Evolutionary conservation across 1,140 invertebrate species (phyloP).

Genomic region (Hydropsyche tenuis): DNA sequence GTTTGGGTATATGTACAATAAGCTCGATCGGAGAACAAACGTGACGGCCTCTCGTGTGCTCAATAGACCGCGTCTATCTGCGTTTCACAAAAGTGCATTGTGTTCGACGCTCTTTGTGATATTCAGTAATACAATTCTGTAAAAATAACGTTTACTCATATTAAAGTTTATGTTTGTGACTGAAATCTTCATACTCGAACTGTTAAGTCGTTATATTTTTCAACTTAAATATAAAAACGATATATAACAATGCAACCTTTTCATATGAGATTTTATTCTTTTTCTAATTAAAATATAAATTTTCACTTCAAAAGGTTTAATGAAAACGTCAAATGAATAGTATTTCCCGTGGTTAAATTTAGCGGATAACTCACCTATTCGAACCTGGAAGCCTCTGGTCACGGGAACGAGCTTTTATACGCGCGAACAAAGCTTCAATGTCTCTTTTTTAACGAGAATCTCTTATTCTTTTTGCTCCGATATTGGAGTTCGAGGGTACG

Average conservation of each 20-base stretch:
- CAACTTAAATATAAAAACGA: too few species aligned
- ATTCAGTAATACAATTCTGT: neutral
- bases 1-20: neutral
- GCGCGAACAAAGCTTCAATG: slow-evolving; percentile 16
- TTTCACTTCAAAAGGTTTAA: too few species aligned
- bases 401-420: slow-evolving; percentile 19
- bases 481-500: neutral
- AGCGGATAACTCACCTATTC: neutral
- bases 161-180: too few species aligned
- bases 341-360: neutral
- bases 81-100: slow-evolving; percentile 11
- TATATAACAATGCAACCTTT: too few species aligned
- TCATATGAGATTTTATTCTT: too few species aligned
- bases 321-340: too few species aligned
- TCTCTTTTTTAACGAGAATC: slow-evolving; percentile 20
- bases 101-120: slow-evolving; percentile 14
- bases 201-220: too few species aligned
- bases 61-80: neutral
- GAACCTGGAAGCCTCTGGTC: neutral
- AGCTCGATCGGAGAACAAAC: neutral
- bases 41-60: slow-evolving; percentile 1
- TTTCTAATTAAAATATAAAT: too few species aligned
- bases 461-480: slow-evolving; percentile 17
- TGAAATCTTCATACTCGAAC: too few species aligned
- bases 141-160: too few species aligned